Percentiles rank a stretch among this genome's conserved stretches.
These are phyloP conservation scores for Morelia viridis DNA, from an alignment of 2,797 vertebrate species.

Conservation along the genomic window DNA sequence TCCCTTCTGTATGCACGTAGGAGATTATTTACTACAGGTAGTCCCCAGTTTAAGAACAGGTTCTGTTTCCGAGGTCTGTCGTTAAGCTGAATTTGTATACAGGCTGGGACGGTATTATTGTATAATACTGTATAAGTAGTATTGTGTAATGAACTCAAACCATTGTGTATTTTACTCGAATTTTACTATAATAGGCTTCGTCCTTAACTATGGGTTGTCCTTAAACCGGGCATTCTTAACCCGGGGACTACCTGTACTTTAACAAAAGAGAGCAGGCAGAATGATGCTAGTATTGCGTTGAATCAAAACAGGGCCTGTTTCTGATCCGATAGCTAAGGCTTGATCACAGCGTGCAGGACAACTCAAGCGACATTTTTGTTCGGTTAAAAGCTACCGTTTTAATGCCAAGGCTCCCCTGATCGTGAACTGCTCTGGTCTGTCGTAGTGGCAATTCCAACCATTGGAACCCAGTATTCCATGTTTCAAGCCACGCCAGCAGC, in stretches of 20 bases:
- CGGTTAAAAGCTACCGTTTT: background rate
- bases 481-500: slow-evolving; percentile 84
- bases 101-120: too few relatives aligned
- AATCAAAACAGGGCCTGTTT: background rate
- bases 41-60: too few relatives aligned
- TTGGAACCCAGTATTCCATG: slow-evolving; percentile 91
- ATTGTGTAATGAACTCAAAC: too few relatives aligned
- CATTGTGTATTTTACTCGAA: too few relatives aligned
- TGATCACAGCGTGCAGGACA: background rate
- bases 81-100: too few relatives aligned
- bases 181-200: too few relatives aligned
- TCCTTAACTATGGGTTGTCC: too few relatives aligned
- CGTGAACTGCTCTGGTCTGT: slow-evolving; percentile 48
- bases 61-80: too few relatives aligned
- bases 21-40: background rate
- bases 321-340: background rate
- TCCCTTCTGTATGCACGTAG: background rate
- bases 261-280: background rate
- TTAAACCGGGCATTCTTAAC: too few relatives aligned
- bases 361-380: background rate
- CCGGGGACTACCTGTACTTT: background rate
- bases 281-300: background rate
- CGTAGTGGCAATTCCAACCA: slow-evolving; percentile 87
- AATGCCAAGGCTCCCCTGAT: fast-evolving
- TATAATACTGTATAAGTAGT: too few relatives aligned